A percentile compares a stretch with the other conserved stretches of the same genome.
Evolutionary conservation across 2,797 vertebrate genomes (phyloP).

Genomic region (Chloroceryle inda): DNA sequence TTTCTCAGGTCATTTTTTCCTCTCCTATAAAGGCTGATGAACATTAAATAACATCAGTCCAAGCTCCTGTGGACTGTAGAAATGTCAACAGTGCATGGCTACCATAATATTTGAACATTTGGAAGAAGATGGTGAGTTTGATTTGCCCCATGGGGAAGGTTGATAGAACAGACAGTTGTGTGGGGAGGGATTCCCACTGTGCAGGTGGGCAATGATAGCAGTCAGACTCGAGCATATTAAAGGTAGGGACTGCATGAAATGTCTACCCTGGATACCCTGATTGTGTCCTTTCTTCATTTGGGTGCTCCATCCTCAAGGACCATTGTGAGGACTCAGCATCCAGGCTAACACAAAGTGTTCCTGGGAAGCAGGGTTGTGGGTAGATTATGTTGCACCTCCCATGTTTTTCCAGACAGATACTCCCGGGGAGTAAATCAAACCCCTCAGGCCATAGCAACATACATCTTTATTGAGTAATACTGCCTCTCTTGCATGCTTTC

Average conservation of each 20-base stretch:
- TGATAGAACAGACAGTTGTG: neutral
- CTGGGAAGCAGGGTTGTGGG: neutral
- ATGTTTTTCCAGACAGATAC: neutral
- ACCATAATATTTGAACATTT: neutral
- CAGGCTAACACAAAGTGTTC: neutral
- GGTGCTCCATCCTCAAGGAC: neutral
- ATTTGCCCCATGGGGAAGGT: neutral
- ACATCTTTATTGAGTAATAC: neutral
- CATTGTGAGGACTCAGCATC: neutral
- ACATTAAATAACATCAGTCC: neutral
- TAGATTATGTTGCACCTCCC: neutral
- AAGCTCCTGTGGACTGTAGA: neutral
- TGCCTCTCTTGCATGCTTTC: neutral
- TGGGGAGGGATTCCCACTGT: rapidly evolving
- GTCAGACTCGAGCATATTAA: neutral
- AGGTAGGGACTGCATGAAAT: neutral
- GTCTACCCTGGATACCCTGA: neutral
- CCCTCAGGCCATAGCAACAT: neutral
- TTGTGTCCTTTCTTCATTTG: neutral
- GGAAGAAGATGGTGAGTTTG: neutral
- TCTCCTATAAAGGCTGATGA: neutral
- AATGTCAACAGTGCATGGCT: neutral
- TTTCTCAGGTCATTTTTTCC: neutral
- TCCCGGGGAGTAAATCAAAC: neutral
- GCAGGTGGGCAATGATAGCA: neutral